Base-by-base conservation (phyloP, 2,888 invertebrate species). In the Erpobdella octoculata region DNA sequence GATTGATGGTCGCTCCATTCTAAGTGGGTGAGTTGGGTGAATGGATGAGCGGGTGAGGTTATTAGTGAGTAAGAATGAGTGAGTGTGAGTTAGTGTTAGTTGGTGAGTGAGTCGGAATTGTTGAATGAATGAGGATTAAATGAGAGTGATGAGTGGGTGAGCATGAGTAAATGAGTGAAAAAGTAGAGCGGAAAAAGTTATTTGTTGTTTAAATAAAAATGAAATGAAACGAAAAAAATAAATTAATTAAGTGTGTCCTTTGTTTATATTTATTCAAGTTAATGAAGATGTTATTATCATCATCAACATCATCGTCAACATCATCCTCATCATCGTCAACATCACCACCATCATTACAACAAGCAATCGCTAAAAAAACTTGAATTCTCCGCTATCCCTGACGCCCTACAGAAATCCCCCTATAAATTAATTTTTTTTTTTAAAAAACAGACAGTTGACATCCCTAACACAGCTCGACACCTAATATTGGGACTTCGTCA, bases 1-100 rank as follows among this genome's bases (percentile, higher is more conserved):
- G 53, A 53, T 53, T 21, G 53, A 53, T 53, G 28, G 53, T n/a
- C 53, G 21, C 53, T 53, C 28, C 21, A 53, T 53, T 53, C 53
- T 53, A 25, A 25, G 53, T 28, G 53, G 53, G 8, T 28, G 21
- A 28, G 53, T 12, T 28, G n/a, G 9, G 4, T 53, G 12, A 25
- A 4, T 1, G 53, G 53, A 28, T 3, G 53, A 28, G 53, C 2
- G n/a, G 53, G 8, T 53, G 5, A n/a, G 18, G 46, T 46, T 5
- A n/a, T 18, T 18, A 28, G 21, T 5, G 18, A n/a, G 53, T 21
- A 15, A 15, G 48, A 25, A 3, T 48, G 48, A 25, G 12, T 48
- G 48, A 25, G 48, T 48, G 48, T 5, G 48, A 3, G 48, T 21
- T 48, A 21, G 48, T 21, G 48, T 18, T n/a, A 1, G 46, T 3